Conservation (phyloP, 2,888 invertebrate genomes). For the Lithosia quadra region DNA sequence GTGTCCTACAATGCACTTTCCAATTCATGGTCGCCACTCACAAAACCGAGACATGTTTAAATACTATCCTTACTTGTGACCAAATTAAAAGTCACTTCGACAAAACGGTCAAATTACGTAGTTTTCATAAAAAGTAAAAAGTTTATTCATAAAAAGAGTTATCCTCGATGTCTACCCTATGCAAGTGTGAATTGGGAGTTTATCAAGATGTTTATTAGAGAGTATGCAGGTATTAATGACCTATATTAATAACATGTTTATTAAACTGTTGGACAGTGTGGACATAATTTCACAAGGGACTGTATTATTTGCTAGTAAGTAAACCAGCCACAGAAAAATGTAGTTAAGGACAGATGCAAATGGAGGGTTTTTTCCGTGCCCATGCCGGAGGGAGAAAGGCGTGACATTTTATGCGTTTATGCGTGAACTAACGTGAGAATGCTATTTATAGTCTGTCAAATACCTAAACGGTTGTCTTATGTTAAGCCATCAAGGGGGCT, state of each 20-base stretch:
- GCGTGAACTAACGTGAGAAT: neutral
- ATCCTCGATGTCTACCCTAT: neutral
- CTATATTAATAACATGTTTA: conserved; percentile 14
- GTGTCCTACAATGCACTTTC: neutral
- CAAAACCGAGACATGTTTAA: neutral
- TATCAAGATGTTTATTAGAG: neutral
- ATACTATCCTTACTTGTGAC: neutral
- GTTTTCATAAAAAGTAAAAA: neutral
- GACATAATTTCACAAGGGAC: conserved; percentile 28
- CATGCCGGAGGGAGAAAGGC: conserved; percentile 3
- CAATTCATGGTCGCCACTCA: neutral
- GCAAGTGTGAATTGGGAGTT: neutral
- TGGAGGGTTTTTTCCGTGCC: neutral
- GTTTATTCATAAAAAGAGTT: neutral
- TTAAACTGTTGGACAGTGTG: conserved; percentile 24
- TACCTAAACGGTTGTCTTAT: neutral
- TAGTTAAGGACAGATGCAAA: neutral
- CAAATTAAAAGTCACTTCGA: neutral
- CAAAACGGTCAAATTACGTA: neutral
- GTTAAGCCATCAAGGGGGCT: neutral
- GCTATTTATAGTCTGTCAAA: neutral
- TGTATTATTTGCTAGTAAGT: neutral
- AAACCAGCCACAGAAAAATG: neutral
- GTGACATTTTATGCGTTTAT: neutral
- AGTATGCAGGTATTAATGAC: neutral